Conservation (phyloP, 1,140 invertebrate genomes). For the Battus philenor region DNA sequence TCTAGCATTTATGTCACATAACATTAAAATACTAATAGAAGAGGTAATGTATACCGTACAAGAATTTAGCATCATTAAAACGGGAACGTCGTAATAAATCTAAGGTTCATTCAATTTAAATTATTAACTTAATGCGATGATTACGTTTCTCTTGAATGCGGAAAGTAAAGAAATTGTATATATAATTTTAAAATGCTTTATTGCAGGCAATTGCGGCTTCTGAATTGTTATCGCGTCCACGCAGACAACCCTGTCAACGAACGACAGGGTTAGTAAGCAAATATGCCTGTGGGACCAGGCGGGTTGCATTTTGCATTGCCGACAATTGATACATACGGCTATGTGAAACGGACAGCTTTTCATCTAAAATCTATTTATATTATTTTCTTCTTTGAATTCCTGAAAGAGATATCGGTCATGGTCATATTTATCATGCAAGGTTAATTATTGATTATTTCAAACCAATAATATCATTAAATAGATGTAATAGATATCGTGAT, state of each 20-base stretch:
- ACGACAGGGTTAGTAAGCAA: conserved; percentile 27
- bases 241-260: conserved; percentile 27
- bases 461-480: too few species aligned
- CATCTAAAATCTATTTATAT: too few species aligned
- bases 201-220: neutral
- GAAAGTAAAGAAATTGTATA: conserved; percentile 12
- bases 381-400: too few species aligned
- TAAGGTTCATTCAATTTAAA: neutral
- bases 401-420: too few species aligned
- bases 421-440: too few species aligned
- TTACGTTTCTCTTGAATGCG: neutral
- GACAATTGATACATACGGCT: conserved; percentile 13
- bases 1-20: too few species aligned
- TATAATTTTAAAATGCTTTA: conserved; percentile 14
- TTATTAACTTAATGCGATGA: neutral
- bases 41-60: neutral
- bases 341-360: too few species aligned
- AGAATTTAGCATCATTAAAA: neutral
- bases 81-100: neutral
- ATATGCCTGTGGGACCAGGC: conserved; percentile 23
- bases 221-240: conserved; percentile 14
- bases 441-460: too few species aligned
- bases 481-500: too few species aligned
- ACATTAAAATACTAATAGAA: too few species aligned
- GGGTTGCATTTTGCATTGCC: conserved; percentile 20